phyloP scores from a whole-genome alignment of 1,140 invertebrate genomes.

The Lordiphosa clarofinis region DNA sequence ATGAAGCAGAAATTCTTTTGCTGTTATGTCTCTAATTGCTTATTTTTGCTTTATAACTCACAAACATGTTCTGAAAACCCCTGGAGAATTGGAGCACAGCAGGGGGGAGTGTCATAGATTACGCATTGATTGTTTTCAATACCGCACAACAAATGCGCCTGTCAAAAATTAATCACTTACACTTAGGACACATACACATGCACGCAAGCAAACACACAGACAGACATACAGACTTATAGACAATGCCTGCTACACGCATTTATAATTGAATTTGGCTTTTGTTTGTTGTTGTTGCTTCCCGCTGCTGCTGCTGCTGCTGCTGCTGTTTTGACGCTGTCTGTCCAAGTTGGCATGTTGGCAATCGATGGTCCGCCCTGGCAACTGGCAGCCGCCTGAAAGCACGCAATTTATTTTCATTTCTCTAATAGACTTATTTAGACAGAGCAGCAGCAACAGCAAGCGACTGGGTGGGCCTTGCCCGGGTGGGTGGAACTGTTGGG shows the following conservation, averaged over 20 bases:
- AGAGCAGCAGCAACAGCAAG: slow-evolving; percentile 12
- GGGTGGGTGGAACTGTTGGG: background rate
- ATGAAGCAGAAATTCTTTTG: background rate
- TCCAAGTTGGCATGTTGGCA: slow-evolving; percentile 65
- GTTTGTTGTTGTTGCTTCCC: slow-evolving; percentile 29
- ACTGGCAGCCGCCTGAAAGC: slow-evolving; percentile 64
- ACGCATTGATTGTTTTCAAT: slow-evolving; percentile 76
- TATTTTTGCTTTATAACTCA: slow-evolving; percentile 12
- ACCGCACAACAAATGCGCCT: slow-evolving; percentile 50
- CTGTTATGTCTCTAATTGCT: slow-evolving; percentile 5
- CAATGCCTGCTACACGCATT: slow-evolving; percentile 67
- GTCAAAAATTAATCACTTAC: slow-evolving; percentile 78
- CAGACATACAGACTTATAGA: slow-evolving; percentile 35
- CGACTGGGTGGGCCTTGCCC: background rate
- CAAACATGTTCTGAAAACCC: background rate
- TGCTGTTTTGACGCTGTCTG: slow-evolving; percentile 56
- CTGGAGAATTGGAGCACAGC: slow-evolving; percentile 13
- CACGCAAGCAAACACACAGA: slow-evolving; percentile 27
- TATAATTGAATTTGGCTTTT: slow-evolving; percentile 76
- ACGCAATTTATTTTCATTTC: slow-evolving; percentile 78
- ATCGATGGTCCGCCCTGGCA: slow-evolving; percentile 57
- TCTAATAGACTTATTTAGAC: slow-evolving; percentile 77
- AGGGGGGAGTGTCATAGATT: slow-evolving; percentile 58
- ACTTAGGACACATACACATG: slow-evolving; percentile 53
- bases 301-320: slow-evolving; percentile 18